Evolutionary conservation across 2,888 invertebrate species (phyloP), one percentile per base, ranked within the genome.

Genomic region (Hypomecis atomaria): DNA sequence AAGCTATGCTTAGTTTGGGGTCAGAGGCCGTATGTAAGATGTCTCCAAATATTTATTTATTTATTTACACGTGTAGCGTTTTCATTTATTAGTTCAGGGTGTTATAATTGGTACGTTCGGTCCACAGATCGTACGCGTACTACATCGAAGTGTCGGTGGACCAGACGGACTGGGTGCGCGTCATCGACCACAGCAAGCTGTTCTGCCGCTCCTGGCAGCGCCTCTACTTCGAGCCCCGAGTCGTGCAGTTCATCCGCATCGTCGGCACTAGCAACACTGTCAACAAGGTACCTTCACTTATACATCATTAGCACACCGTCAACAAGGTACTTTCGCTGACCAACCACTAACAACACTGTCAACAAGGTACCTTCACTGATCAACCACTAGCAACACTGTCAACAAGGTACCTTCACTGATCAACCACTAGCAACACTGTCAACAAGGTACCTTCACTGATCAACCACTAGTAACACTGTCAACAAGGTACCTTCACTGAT

Each of bases 181-280:
- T 99, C 59, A 95, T 99, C 67, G 99, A 99, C 91, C 97, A 99
- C 93, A 96, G 97, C 70, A 94, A 95, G 71, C 98, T 97, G 92
- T 96, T 96, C 84, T 99, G 99, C 86, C 96, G 99, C 66, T 99
- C 99, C 13, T 99, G 98, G 98, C 99, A 99, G 92, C 96, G 95
- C 84, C 94, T 99, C 54, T 98, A 97, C 92, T 99, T 99, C 89
- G 95, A 96, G 74, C 95, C 97, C 42, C 91, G 97, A 65, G 98
- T 99, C 59, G 97, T 98, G 67, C 96, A 96, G 88, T 97, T 94
- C 85, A 95, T 97, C 73, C 94, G 95, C 74, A 91, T 97, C 66
- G 95, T 96, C 59, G 99, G 99, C 75, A 99, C 98, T 23, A 96
- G 98, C 86, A 99, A 99, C 86, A 98, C 99, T 11, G 97, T 98